A percentile compares a stretch with the other conserved stretches of the same genome.
Conservation (phyloP, 2,888 invertebrate species). For the Athalia cordata region DNA sequence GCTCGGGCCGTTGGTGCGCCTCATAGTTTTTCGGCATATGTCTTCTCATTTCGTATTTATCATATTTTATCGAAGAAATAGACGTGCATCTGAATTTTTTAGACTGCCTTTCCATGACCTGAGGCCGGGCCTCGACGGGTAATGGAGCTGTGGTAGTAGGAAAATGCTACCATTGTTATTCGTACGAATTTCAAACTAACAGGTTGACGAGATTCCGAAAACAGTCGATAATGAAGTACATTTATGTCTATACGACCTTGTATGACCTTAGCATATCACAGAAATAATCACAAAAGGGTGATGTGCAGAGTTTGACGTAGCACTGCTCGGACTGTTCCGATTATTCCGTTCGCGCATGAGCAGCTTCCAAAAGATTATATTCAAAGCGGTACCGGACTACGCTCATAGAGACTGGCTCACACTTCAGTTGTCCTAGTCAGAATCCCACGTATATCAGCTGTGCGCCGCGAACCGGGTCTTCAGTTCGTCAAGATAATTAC, state of each 20-base stretch:
- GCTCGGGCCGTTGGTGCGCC: no score
- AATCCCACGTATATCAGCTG: slow-evolving; percentile 29
- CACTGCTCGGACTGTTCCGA: neutral
- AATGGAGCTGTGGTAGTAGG: no score
- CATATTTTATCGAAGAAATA: no score
- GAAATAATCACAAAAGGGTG: neutral
- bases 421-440: neutral
- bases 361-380: neutral
- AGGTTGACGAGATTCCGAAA: neutral
- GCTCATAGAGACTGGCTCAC: no score
- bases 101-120: no score
- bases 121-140: no score
- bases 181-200: neutral
- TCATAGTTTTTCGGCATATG: no score
- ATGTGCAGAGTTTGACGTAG: slow-evolving; percentile 27
- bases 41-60: no score
- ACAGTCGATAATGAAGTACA: neutral
- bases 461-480: neutral
- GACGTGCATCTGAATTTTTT: no score
- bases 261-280: slow-evolving; percentile 13
- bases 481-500: neutral
- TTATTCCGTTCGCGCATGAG: slow-evolving; percentile 28
- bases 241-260: slow-evolving; percentile 2
- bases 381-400: no score
- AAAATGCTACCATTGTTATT: slow-evolving; percentile 5